Base-by-base conservation (phyloP, 1,140 invertebrate species). In the Halyomorpha halys region DNA sequence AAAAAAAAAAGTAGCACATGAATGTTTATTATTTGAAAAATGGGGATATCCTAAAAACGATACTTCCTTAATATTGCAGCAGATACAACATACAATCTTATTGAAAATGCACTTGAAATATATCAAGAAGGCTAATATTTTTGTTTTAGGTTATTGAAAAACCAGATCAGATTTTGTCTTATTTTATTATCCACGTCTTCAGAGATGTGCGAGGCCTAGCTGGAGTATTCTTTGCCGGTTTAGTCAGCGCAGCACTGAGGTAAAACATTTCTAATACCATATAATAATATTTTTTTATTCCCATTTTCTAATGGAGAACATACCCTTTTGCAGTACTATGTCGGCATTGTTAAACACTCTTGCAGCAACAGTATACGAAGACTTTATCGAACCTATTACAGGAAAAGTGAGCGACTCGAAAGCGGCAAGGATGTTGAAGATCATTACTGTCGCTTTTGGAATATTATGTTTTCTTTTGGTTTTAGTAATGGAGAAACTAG, bases 281-380 rank as follows among this genome's bases (percentile, higher is more conserved):
- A 3, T 13, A 39, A 13, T 11, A 13, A 39, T 39, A 39, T 11
- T 13, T 39, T 39, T 13, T 13, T 11, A 13, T 11, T 39, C 11
- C 34, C 2, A 11, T 51, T 1, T 1, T 23, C 49, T 19, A 8
- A 19, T n/a, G n/a, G 8, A 8, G 13, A n/a, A 1, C 49, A 19
- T 51, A 11, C 2, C 6, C 21, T 44, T 60, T 44, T 71, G 30
- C 74, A 90, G 89, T 73, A 88, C 86, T 15, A 86, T 88, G 82
- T 87, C 85, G 0, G 86, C 85, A 2, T 85, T 86, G 0, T 72
- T 90, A 5, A 90, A 89, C 72, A 87, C 87, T 1, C 81, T 90
- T 78, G 83, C 87, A n/a, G 87, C 87, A 1, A 86, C 89, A 0
- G 86, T 88, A 70, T 86, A 87, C 72, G 86, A 90, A 74, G 87